Evolutionary conservation across 1,140 invertebrate species (phyloP), one percentile per base, ranked within the genome.

Genomic region (Drosophila varians): DNA sequence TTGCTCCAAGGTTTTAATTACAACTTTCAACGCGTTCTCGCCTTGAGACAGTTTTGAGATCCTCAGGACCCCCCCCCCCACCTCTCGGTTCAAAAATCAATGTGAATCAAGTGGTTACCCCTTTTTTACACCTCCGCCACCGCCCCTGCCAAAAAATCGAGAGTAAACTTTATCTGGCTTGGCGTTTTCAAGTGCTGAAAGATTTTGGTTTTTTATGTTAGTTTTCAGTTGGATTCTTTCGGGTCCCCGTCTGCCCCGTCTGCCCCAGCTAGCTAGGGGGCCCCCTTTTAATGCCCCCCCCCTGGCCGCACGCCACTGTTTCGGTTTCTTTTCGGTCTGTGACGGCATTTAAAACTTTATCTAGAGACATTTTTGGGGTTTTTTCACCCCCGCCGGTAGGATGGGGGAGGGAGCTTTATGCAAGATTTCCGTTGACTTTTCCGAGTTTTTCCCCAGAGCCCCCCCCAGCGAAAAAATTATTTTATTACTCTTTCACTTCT

Each of bases 301-400:
- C 16, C 12, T 11, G 12, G 18, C 7, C 28, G 11, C 28, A 31
- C 23, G 52, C 12, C 48, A n/a, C 36, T 58, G 7, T 38, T 23
- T 26, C 48, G 18, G 43, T 68, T 43, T 54, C 31, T 57, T 54
- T 56, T 70, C 16, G 53, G 68, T 61, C 68, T 80, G 77, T 28
- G 72, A 48, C 56, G 79, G 79, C 82, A 86, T 87, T 86, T 87
- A 87, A 86, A 87, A 87, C 60, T 87, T 87, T 87, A 87, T 82
- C 82, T 62, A 42, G 62, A 31, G 28, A 38, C 14, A 14, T 38
- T 38, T 38, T 38, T 16, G 28, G 28, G 2, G 9, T 36, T 36
- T 12, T 12, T 36, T 9, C 11, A 2, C 1, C 4, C 9, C n/a
- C n/a, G n/a, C n/a, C 34, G 2, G 14, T 9, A 23, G 5, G 49